Evolutionary conservation across 2,113 vertebrate genomes (phyloP).

Genomic region (Hemibates koningsi): DNA sequence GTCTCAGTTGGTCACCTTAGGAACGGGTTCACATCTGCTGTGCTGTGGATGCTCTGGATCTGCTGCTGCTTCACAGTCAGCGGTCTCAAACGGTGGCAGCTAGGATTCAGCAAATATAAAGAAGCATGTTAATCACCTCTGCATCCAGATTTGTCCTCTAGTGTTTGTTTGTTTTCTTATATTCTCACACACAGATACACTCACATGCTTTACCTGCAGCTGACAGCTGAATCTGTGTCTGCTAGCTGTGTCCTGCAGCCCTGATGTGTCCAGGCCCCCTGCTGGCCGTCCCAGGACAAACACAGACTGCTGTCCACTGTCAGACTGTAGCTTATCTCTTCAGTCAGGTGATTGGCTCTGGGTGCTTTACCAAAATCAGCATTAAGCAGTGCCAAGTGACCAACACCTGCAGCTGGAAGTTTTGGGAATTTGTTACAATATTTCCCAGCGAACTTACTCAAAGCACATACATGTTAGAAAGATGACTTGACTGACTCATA

Average conservation of each 20-base stretch:
- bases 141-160: background rate
- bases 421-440: background rate
- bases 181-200: background rate
- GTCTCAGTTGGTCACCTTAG: conserved; percentile 42
- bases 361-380: conserved; percentile 65
- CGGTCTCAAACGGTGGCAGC: conserved; percentile 65
- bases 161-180: background rate
- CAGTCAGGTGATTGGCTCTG: conserved; percentile 39
- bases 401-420: conserved; percentile 42
- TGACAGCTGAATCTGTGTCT: conserved; percentile 42
- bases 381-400: conserved; percentile 71
- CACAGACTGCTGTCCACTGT: conserved; percentile 64
- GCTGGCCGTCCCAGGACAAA: conserved; percentile 68
- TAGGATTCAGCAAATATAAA: conserved; percentile 13
- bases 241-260: conserved; percentile 49
- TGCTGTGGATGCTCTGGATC: conserved; percentile 43
- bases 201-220: conserved; percentile 72
- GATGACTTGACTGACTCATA: background rate
- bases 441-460: background rate
- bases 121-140: background rate
- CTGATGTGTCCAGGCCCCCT: conserved; percentile 59
- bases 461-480: rapidly evolving
- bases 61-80: conserved; percentile 55
- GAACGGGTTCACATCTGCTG: conserved; percentile 43
- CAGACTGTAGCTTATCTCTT: conserved; percentile 69